Percentiles rank a stretch among this genome's conserved stretches.
Conservation (phyloP, 2,113 vertebrate species). For the Elephantulus edwardii region DNA sequence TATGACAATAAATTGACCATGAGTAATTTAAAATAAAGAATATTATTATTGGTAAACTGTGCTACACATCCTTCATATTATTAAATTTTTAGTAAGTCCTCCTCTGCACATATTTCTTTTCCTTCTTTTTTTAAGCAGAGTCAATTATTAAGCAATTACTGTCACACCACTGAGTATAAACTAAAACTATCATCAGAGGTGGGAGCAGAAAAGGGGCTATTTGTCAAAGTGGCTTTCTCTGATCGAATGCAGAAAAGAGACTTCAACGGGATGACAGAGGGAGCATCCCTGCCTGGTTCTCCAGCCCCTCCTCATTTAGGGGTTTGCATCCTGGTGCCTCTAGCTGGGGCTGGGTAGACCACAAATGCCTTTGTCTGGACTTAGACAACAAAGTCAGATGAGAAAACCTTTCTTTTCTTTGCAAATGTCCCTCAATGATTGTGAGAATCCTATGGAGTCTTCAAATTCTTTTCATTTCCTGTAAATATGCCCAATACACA, state of each 20-base stretch:
- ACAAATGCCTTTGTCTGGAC: not conserved
- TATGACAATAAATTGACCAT: not conserved
- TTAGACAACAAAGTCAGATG: not conserved
- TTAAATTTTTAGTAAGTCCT: not conserved
- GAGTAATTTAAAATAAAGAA: not conserved
- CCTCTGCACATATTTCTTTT: not conserved
- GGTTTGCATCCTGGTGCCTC: not conserved
- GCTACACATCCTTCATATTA: not conserved
- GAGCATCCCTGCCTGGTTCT: not conserved
- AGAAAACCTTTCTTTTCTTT: not conserved
- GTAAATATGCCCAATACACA: not conserved
- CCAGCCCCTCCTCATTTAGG: not conserved
- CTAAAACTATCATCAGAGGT: not conserved
- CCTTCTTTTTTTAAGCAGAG: not conserved
- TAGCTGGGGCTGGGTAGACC: not conserved
- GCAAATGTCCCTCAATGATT: not conserved
- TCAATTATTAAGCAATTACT: not conserved
- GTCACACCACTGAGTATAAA: too few relatives aligned
- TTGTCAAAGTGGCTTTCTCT: not conserved
- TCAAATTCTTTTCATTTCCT: not conserved
- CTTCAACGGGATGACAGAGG: not conserved
- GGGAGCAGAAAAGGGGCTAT: not conserved
- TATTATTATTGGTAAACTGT: not conserved
- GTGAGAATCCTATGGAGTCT: not conserved
- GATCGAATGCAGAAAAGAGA: not conserved